A percentile compares a stretch with the other conserved stretches of the same genome.
phyloP scores from a whole-genome alignment of 1,140 invertebrate genomes.

The Calephelis nemesis region DNA sequence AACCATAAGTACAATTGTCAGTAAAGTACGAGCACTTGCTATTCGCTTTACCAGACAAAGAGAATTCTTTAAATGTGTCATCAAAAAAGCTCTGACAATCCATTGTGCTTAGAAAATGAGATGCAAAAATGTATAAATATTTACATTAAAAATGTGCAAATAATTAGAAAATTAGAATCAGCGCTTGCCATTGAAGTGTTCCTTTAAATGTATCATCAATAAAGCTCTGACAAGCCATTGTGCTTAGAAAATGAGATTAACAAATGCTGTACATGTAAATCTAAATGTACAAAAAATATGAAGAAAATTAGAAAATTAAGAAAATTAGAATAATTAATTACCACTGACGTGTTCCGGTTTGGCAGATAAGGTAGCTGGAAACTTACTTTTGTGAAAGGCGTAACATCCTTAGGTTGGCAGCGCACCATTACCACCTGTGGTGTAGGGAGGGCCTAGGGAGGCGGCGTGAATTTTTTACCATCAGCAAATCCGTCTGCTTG shows the following conservation, averaged over 20 bases:
- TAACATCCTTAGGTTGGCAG: too few relatives aligned
- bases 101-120: neutral
- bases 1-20: conserved; percentile 56
- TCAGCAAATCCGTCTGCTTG: too few relatives aligned
- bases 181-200: conserved; percentile 41
- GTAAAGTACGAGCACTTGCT: conserved; percentile 53
- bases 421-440: too few relatives aligned
- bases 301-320: too few relatives aligned
- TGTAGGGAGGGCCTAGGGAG: too few relatives aligned
- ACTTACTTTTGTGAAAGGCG: too few relatives aligned
- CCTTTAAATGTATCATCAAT: conserved; percentile 45
- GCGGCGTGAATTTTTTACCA: too few relatives aligned
- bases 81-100: conserved; percentile 15
- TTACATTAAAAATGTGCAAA: too few relatives aligned
- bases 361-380: too few relatives aligned
- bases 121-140: neutral
- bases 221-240: neutral
- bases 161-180: neutral
- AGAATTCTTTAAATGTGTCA: conserved; percentile 48
- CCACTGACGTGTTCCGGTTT: conserved; percentile 32
- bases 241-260: neutral
- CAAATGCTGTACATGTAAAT: neutral
- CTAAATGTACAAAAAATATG: too few relatives aligned
- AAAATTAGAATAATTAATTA: conserved; percentile 32
- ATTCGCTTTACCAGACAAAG: conserved; percentile 53